A percentile compares a stretch with the other conserved stretches of the same genome.
Evolutionary conservation across 2,888 invertebrate species (phyloP).

Genomic region (Cynaeus angustus): DNA sequence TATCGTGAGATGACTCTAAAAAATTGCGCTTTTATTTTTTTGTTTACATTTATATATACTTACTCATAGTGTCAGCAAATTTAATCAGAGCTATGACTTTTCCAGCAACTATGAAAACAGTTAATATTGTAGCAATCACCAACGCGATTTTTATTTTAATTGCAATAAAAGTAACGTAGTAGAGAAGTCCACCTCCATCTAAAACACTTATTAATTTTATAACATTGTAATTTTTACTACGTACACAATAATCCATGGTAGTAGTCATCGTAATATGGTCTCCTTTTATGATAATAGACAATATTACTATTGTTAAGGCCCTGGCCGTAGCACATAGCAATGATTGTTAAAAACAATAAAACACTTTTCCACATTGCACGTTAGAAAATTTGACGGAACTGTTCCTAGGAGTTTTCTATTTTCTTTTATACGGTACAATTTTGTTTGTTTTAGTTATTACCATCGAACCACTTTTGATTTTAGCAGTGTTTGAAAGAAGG

Average conservation of each 20-base stretch:
- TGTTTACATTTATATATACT: conserved; percentile 46
- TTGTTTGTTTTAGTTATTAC: conserved; percentile 50
- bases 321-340: conserved; percentile 37
- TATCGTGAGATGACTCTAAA: conserved; percentile 37
- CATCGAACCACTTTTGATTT: conserved; percentile 56
- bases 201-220: background rate
- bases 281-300: conserved; percentile 14
- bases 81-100: conserved; percentile 63
- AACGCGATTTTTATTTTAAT: conserved; percentile 64
- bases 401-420: conserved; percentile 2
- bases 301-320: background rate
- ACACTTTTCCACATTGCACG: conserved; percentile 50
- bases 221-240: conserved; percentile 20
- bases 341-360: conserved; percentile 50
- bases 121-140: conserved; percentile 60
- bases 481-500: conserved; percentile 26
- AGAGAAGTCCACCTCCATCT: conserved; percentile 59
- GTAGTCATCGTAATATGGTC: conserved; percentile 42
- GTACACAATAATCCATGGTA: conserved; percentile 51
- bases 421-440: conserved; percentile 44
- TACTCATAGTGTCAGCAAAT: conserved; percentile 57
- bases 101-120: conserved; percentile 59
- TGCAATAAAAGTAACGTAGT: conserved; percentile 61
- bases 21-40: background rate
- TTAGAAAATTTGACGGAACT: background rate